Evolutionary conservation across 2,797 vertebrate species (phyloP), one percentile per base, ranked within the genome.

Genomic region (Danio choprae): DNA sequence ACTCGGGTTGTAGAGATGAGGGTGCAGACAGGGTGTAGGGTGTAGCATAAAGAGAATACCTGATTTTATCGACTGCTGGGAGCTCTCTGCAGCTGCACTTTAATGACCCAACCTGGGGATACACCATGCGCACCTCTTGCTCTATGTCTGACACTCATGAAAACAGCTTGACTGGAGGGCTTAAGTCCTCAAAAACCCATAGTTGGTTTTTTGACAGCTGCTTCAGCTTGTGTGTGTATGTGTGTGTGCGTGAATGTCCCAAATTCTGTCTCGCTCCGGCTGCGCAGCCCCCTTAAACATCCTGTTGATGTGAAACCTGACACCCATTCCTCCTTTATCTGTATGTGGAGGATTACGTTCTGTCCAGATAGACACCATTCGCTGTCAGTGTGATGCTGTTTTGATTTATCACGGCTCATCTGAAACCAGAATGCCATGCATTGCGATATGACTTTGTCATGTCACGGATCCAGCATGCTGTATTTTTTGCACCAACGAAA

Each of bases 51-150:
- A 78, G 64, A 69, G 64, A 80, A 80, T 65, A 46, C 50, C 69
- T 80, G 69, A 80, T 80, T 65, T 71, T 55, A 79, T 72, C 4
- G 8, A 65, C 38, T 18, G 68, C 69, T 72, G 40, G 4, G 48
- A 71, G 77, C 48, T 44, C 40, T 81, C 76, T 84, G 71, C 78
- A 81, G 71, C 22, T 73, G 63, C 81, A 83, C 63, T 88, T 90
- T 94, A 93, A 94, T 94, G 91, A 93, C 90, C 91, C 90, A 91
- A 92, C 89, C 85, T 84, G 89, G 87, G 90, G 91, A 92, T 91
- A 88, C 86, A 80, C 82, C 82, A 80, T 84, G 86, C 77, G 87
- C 87, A 83, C 85, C 87, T 86, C 80, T 77, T 83, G 88, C 67
- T 84, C 87, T 85, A 81, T 83, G 87, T 87, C 89, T 81, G 86